Percentiles rank a stretch among this genome's conserved stretches.
Conservation (phyloP, 2,797 vertebrate species). For the Manis javanica region DNA sequence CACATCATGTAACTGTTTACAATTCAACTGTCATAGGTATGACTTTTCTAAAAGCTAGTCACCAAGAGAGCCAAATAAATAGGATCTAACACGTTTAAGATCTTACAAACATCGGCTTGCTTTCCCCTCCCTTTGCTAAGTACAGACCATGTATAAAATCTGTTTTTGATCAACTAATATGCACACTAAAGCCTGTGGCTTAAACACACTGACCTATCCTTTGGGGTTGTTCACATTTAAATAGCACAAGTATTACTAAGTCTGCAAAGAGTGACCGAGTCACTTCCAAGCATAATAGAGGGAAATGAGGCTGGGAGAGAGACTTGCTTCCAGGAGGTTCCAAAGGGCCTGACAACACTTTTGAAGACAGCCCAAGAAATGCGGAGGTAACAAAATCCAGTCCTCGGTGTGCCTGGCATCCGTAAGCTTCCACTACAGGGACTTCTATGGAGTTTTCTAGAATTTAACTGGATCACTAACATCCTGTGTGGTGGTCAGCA, state of each 20-base stretch:
- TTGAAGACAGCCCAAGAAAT: slow-evolving; percentile 37
- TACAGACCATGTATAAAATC: slow-evolving; percentile 73
- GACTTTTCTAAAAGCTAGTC: slow-evolving; percentile 63
- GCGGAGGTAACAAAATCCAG: slow-evolving; percentile 55
- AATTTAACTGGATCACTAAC: slow-evolving; percentile 37
- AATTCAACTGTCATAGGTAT: slow-evolving; percentile 64
- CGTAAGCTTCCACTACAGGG: neutral
- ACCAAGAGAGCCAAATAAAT: slow-evolving; percentile 72
- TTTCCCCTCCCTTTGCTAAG: slow-evolving; percentile 78
- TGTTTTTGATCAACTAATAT: slow-evolving; percentile 82
- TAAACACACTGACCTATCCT: slow-evolving; percentile 80
- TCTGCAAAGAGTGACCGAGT: slow-evolving; percentile 42
- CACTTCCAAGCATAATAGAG: slow-evolving; percentile 60
- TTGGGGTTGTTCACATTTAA: slow-evolving; percentile 70
- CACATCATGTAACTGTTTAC: slow-evolving; percentile 66
- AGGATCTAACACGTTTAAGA: slow-evolving; percentile 75
- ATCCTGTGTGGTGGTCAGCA: slow-evolving; percentile 11
- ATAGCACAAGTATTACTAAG: slow-evolving; percentile 74
- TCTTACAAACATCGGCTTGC: slow-evolving; percentile 80
- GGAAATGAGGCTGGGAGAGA: slow-evolving; percentile 52
- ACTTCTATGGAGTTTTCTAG: slow-evolving; percentile 35
- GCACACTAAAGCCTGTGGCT: slow-evolving; percentile 74
- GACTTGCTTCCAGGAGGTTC: slow-evolving; percentile 46
- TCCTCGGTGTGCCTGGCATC: neutral
- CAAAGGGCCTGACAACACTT: slow-evolving; percentile 46